phyloP scores from a whole-genome alignment of 1,140 invertebrate species.

The Trypoxylus dichotomus region DNA sequence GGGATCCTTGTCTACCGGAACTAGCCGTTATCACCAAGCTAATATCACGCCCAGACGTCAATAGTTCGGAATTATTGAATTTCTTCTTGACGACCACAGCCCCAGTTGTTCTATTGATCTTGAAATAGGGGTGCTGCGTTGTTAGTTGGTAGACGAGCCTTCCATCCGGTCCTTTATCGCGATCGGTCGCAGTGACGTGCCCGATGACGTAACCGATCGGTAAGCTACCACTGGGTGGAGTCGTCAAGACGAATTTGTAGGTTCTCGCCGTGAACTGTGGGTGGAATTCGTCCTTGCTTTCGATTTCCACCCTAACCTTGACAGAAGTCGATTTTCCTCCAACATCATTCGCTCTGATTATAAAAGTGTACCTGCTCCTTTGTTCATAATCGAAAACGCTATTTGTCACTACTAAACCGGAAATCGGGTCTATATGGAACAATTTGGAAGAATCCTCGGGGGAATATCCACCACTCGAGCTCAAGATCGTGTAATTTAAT shows the following conservation, averaged over 20 bases:
- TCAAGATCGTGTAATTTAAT: conserved; percentile 82
- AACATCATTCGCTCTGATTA: conserved; percentile 78
- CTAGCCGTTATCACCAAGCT: conserved; percentile 83
- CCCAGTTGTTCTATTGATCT: conserved; percentile 89
- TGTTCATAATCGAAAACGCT: conserved; percentile 87
- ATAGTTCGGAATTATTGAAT: conserved; percentile 62
- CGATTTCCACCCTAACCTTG: conserved; percentile 82
- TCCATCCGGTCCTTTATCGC: conserved; percentile 89
- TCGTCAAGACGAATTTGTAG: conserved; percentile 80
- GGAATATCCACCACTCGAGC: conserved; percentile 60
- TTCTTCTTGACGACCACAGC: conserved; percentile 81
- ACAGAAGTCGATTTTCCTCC: conserved; percentile 77
- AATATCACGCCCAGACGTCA: conserved; percentile 68
- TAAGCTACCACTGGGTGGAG: conserved; percentile 63
- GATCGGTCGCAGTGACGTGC: conserved; percentile 83
- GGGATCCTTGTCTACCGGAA: conserved; percentile 82
- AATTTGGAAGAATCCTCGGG: conserved; percentile 78
- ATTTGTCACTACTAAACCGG: conserved; percentile 76
- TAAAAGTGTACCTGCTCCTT: conserved; percentile 80
- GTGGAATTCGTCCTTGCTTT: conserved; percentile 89
- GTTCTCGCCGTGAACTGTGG: conserved; percentile 87
- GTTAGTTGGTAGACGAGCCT: conserved; percentile 86
- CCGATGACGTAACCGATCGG: conserved; percentile 81
- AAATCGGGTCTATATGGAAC: conserved; percentile 75
- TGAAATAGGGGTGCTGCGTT: conserved; percentile 83